phyloP scores from a whole-genome alignment of 2,113 vertebrate genomes.

The Xyliphius kryptos region DNA sequence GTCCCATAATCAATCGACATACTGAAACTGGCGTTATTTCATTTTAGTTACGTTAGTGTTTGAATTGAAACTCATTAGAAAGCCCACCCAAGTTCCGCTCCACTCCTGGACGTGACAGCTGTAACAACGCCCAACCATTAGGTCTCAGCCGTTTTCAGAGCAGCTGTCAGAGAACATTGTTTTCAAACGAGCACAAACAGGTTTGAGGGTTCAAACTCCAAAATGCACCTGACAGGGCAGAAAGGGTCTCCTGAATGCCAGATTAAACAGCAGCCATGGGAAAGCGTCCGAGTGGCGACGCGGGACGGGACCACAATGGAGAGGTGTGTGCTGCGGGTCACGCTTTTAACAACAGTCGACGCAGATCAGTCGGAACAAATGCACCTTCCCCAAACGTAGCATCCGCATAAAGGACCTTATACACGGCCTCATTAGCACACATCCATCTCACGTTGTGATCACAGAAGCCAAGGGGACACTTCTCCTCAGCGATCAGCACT shows the following conservation, averaged over 20 bases:
- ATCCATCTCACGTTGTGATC: neutral
- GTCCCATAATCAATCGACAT: too few relatives aligned
- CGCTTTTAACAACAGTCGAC: conserved; percentile 28
- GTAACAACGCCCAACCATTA: conserved; percentile 21
- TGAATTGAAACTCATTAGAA: neutral
- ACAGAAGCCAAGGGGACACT: neutral
- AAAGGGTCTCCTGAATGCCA: conserved; percentile 42
- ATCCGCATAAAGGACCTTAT: too few relatives aligned
- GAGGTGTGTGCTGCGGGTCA: conserved; percentile 18
- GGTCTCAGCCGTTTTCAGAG: conserved; percentile 31
- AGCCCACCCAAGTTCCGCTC: neutral
- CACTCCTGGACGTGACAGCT: conserved; percentile 26
- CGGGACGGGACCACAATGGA: conserved; percentile 24
- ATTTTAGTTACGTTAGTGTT: too few relatives aligned
- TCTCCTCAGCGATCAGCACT: neutral
- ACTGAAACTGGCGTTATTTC: too few relatives aligned
- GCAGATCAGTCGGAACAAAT: conserved; percentile 5
- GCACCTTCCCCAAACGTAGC: neutral
- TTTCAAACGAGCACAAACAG: conserved; percentile 32
- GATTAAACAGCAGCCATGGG: conserved; percentile 31
- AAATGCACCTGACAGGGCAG: conserved; percentile 43
- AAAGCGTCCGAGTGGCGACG: conserved; percentile 21
- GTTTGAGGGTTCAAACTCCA: conserved; percentile 31
- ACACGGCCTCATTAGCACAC: neutral
- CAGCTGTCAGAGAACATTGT: conserved; percentile 45